Evolutionary conservation across 2,113 vertebrate species (phyloP).

Genomic region (Dasyurus viverrinus): DNA sequence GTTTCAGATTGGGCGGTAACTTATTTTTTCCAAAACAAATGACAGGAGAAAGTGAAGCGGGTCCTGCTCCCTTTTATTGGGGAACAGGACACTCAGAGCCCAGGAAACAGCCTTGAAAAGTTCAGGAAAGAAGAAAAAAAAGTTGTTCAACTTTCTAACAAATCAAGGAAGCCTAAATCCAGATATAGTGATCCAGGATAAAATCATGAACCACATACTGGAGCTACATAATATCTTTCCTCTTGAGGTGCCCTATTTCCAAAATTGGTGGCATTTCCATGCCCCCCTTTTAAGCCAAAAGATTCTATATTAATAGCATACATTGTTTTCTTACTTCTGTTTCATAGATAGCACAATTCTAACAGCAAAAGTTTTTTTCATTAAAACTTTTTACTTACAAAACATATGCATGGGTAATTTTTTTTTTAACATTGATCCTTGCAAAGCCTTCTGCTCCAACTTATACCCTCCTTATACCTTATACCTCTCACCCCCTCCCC

Average conservation of each 20-base stretch:
- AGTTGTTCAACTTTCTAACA: not conserved
- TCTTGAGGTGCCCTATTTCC: not conserved
- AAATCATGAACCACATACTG: not conserved
- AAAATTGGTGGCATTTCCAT: not conserved
- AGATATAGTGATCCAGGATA: not conserved
- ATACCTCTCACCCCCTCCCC: too few relatives aligned
- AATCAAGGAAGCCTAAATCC: not conserved
- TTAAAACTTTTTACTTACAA: too few relatives aligned
- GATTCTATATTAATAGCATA: too few relatives aligned
- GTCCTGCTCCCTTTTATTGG: not conserved
- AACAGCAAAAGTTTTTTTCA: too few relatives aligned
- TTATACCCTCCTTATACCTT: too few relatives aligned
- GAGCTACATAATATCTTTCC: not conserved
- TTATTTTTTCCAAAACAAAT: not conserved
- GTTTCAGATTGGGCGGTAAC: not conserved
- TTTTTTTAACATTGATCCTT: too few relatives aligned
- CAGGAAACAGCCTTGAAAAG: not conserved
- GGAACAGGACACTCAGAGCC: not conserved
- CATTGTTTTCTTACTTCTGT: too few relatives aligned
- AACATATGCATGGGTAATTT: too few relatives aligned
- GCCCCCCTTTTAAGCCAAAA: not conserved
- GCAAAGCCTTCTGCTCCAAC: too few relatives aligned
- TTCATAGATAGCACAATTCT: too few relatives aligned
- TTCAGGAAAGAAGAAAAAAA: not conserved
- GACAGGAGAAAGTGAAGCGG: not conserved